Percentiles rank a stretch among this genome's conserved stretches.
Conservation (phyloP, 2,797 vertebrate genomes). For the Phataginus tetradactyla region DNA sequence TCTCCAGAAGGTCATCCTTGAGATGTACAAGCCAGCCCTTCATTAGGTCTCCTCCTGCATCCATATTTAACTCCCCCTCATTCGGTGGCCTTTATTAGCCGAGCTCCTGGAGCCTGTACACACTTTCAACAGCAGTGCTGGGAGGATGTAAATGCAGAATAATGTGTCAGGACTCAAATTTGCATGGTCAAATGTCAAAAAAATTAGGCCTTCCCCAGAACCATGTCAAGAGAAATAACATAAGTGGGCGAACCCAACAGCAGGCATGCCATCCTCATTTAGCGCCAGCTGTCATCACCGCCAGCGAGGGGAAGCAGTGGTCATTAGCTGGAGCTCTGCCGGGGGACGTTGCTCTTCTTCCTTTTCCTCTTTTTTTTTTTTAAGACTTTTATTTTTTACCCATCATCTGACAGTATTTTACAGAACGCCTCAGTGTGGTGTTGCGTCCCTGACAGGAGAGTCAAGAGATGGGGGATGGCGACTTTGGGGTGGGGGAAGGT, state of each 20-base stretch:
- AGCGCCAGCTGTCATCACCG: slow-evolving; percentile 98
- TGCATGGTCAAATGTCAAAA: slow-evolving; percentile 99
- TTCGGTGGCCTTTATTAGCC: slow-evolving; percentile 93
- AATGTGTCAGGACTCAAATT: slow-evolving; percentile 99
- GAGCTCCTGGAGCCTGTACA: slow-evolving; percentile 91
- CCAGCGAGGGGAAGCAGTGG: slow-evolving; percentile 93
- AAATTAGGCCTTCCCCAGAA: slow-evolving; percentile 99
- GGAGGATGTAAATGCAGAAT: slow-evolving; percentile 99
- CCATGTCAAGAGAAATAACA: slow-evolving; percentile 99
- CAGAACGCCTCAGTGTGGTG: slow-evolving; percentile 83
- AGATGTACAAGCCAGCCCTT: slow-evolving; percentile 86
- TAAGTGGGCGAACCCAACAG: slow-evolving; percentile 95
- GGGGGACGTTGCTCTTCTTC: slow-evolving; percentile 86
- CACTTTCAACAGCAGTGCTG: slow-evolving; percentile 91
- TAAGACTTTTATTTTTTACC: slow-evolving; percentile 84
- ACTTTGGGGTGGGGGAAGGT: slow-evolving; percentile 14
- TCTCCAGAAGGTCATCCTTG: slow-evolving; percentile 87
- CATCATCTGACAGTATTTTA: slow-evolving; percentile 90
- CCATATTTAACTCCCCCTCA: slow-evolving; percentile 91
- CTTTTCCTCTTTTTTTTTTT: slow-evolving; percentile 77
- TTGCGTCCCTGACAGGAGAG: slow-evolving; percentile 85
- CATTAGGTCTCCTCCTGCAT: slow-evolving; percentile 90
- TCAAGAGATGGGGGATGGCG: slow-evolving; percentile 67
- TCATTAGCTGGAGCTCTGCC: slow-evolving; percentile 95
- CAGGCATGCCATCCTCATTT: slow-evolving; percentile 97